Percentiles rank a stretch among this genome's conserved stretches.
These are phyloP conservation scores for Meandrusa payeni DNA, from an alignment of 2,888 invertebrate genomes.

Conservation along the genomic window DNA sequence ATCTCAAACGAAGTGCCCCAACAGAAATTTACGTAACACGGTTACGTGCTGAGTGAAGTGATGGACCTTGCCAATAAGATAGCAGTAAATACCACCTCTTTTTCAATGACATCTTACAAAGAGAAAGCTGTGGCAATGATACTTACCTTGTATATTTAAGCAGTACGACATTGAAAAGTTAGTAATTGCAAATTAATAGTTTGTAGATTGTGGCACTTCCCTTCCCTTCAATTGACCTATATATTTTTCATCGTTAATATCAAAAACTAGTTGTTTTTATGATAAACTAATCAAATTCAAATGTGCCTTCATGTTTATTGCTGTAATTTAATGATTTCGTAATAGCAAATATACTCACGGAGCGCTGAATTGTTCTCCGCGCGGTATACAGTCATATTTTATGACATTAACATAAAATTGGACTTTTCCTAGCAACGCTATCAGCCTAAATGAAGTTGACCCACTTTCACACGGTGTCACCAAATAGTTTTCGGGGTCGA, in stretches of 20 bases:
- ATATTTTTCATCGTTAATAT: not conserved
- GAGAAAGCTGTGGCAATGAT: too few relatives aligned
- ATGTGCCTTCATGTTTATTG: slow-evolving; percentile 3
- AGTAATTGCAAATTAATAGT: too few relatives aligned
- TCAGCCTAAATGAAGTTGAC: slow-evolving; percentile 14
- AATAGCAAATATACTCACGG: not conserved
- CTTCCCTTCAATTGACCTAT: not conserved
- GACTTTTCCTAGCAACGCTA: slow-evolving; percentile 1
- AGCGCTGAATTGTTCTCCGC: slow-evolving; percentile 5
- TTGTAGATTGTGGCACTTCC: too few relatives aligned
- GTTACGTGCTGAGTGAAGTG: too few relatives aligned
- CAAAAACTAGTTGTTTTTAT: not conserved
- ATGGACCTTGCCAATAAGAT: too few relatives aligned
- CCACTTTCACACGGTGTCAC: slow-evolving; percentile 1
- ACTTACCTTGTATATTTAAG: not conserved
- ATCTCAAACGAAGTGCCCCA: too few relatives aligned
- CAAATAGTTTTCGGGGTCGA: slow-evolving; percentile 1
- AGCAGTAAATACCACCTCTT: too few relatives aligned
- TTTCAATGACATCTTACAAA: too few relatives aligned
- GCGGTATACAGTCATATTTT: slow-evolving; percentile 8
- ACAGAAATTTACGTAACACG: too few relatives aligned
- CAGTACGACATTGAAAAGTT: too few relatives aligned
- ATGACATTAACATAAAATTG: slow-evolving; percentile 10
- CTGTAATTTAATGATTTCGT: slow-evolving; percentile 4
- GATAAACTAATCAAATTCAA: not conserved